Conservation (phyloP, 2,797 vertebrate species). For the Mallotus villosus region DNA sequence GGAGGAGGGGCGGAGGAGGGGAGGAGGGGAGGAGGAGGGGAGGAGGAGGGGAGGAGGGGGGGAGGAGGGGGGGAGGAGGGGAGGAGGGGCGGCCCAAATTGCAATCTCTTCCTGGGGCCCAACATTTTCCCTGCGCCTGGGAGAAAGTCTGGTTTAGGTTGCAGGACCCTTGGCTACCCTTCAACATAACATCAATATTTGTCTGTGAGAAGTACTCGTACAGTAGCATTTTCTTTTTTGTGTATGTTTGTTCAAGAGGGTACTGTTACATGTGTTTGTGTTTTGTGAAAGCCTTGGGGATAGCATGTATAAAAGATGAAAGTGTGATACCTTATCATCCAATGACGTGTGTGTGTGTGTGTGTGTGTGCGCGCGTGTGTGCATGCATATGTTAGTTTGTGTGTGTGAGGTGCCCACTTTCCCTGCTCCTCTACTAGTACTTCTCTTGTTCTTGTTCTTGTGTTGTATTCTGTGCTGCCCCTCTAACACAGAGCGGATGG, state of each 20-base stretch:
- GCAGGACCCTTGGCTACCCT: conserved; percentile 23
- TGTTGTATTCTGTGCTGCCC: background rate
- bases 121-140: conserved; percentile 28
- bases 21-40: no score
- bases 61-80: no score
- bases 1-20: no score
- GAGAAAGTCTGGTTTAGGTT: background rate
- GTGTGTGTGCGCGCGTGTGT: background rate
- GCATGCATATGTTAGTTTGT: background rate
- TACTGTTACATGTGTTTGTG: conserved; percentile 19
- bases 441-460: background rate
- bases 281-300: conserved; percentile 26
- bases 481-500: background rate
- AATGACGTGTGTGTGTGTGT: conserved; percentile 5
- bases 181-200: conserved; percentile 38
- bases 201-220: conserved; percentile 1
- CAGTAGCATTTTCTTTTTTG: conserved; percentile 14
- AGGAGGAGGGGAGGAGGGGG: no score
- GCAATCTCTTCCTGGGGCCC: background rate
- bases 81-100: background rate
- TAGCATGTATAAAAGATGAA: conserved; percentile 8
- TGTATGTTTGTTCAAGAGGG: conserved; percentile 20
- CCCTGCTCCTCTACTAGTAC: background rate
- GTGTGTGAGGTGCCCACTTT: conserved; percentile 12
- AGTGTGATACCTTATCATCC: conserved; percentile 15